Evolutionary conservation across 2,113 vertebrate genomes (phyloP), one percentile per base, ranked within the genome.

Genomic region (Lethenteron camtschaticum): DNA sequence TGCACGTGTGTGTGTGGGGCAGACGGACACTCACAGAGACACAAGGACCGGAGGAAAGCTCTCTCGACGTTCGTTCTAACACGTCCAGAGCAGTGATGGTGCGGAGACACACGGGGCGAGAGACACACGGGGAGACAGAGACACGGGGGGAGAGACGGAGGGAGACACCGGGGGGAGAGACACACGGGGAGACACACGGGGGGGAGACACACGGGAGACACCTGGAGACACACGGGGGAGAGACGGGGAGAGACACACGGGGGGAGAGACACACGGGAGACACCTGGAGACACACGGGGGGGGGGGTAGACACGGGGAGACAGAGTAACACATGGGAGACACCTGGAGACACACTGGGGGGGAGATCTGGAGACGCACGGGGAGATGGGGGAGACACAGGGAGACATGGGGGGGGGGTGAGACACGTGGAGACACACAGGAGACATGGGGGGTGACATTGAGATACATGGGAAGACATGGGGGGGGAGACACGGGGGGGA

Each of bases 31-130:
- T 24, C n/a, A 66, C 63, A 66, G 79, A 90, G 85, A 78, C 82
- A 90, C 77, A 92, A 87, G 81, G 90, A 96, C 80, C 81, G 82
- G 71, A 86, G 91, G 82, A 96, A 86, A 85, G 86, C 75, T 97
- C 89, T 14, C 77, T 91, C 68, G 90, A 96, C 16, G 83, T 90
- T 70, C 82, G 84, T 75, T 85, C 86, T 11, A 82, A 84, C 55
- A 85, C 86, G 6, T 88, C 87, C 70, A 82, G 87, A 72, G 87
- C 71, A 91, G 85, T 68, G 89, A 99, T 76, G 89, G 94, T 95
- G 82, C 78, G 89, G 77, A 72, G 72, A 12, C 8, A 68, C 14
- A 13, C 56, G 18, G 41, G 41, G 63, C 9, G 10, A 16, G n/a
- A 66, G n/a, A 16, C 63, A 66, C 24, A 16, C 63, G n/a, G n/a